Evolutionary conservation across 2,797 vertebrate genomes (phyloP).

Genomic region (Adrianichthys oophorus): DNA sequence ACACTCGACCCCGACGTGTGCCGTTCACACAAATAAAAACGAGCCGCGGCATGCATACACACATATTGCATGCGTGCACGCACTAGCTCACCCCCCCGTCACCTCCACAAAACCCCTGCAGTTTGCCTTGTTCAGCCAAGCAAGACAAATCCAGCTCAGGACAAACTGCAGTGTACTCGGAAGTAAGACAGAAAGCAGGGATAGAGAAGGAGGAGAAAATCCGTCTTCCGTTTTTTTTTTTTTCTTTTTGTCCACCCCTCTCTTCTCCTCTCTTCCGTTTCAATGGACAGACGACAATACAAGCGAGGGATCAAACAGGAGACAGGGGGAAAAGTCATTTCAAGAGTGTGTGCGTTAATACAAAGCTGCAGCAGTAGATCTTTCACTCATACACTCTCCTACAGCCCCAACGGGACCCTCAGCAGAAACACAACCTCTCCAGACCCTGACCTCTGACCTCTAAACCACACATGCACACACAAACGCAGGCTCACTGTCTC

Average conservation of each 20-base stretch:
- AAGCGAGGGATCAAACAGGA: slow-evolving; percentile 54
- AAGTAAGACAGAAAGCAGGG: slow-evolving; percentile 34
- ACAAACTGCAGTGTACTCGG: slow-evolving; percentile 61
- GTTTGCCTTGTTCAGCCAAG: slow-evolving; percentile 69
- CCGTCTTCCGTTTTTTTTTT: slow-evolving; percentile 41
- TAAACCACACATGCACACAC: slow-evolving; percentile 39
- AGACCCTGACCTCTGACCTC: slow-evolving; percentile 77
- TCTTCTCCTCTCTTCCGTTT: slow-evolving; percentile 67
- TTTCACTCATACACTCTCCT: slow-evolving; percentile 51
- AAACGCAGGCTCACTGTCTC: slow-evolving; percentile 59
- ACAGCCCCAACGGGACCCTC: slow-evolving; percentile 69
- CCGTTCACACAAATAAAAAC: slow-evolving; percentile 48
- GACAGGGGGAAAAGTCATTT: slow-evolving; percentile 50
- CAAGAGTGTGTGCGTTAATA: slow-evolving; percentile 29
- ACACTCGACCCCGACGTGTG: slow-evolving; percentile 28
- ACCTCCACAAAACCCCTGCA: slow-evolving; percentile 74
- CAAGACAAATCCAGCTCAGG: slow-evolving; percentile 75
- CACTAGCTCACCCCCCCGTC: slow-evolving; percentile 67
- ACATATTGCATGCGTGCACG: slow-evolving; percentile 17
- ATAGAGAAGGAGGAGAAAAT: slow-evolving; percentile 36
- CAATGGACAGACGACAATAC: slow-evolving; percentile 61
- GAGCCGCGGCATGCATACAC: slow-evolving; percentile 36
- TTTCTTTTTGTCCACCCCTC: slow-evolving; percentile 49
- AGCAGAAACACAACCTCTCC: slow-evolving; percentile 72
- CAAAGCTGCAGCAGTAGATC: slow-evolving; percentile 53